Evolutionary conservation across 2,888 invertebrate genomes (phyloP).

Genomic region (Gasteruption jaculator): DNA sequence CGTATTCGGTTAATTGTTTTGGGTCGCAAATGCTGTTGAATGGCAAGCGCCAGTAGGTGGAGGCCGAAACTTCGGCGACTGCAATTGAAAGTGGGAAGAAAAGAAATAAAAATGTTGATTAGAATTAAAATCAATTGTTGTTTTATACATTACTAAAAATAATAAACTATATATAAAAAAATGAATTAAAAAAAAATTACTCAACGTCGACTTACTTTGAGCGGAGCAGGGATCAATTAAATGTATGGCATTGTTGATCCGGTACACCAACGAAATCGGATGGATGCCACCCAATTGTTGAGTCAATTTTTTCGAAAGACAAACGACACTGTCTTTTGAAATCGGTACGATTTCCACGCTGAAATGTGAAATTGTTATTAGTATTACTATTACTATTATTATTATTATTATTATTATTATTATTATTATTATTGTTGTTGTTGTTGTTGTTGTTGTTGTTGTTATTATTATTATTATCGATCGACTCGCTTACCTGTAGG

Average conservation of each 20-base stretch:
- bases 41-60: constrained; percentile 79
- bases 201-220: constrained; percentile 60
- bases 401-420: too few relatives aligned
- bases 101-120: not conserved
- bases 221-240: constrained; percentile 87
- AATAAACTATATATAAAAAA: constrained; percentile 54
- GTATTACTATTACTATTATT: too few relatives aligned
- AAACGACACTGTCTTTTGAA: constrained; percentile 91
- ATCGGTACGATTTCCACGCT: constrained; percentile 94
- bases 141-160: constrained; percentile 1
- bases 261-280: constrained; percentile 80
- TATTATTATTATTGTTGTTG: too few relatives aligned
- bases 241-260: constrained; percentile 86
- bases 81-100: constrained; percentile 14
- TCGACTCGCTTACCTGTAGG: constrained; percentile 59
- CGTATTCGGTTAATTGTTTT: constrained; percentile 85
- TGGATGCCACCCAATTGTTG: constrained; percentile 84
- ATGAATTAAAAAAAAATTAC: constrained; percentile 12
- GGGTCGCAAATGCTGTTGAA: constrained; percentile 86
- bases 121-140: constrained; percentile 1
- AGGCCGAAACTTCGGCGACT: constrained; percentile 82
- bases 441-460: too few relatives aligned
- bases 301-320: constrained; percentile 80
- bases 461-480: too few relatives aligned
- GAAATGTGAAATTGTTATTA: constrained; percentile 41